Conservation (phyloP, 2,888 invertebrate species). For the Ecdyonurus torrentis region DNA sequence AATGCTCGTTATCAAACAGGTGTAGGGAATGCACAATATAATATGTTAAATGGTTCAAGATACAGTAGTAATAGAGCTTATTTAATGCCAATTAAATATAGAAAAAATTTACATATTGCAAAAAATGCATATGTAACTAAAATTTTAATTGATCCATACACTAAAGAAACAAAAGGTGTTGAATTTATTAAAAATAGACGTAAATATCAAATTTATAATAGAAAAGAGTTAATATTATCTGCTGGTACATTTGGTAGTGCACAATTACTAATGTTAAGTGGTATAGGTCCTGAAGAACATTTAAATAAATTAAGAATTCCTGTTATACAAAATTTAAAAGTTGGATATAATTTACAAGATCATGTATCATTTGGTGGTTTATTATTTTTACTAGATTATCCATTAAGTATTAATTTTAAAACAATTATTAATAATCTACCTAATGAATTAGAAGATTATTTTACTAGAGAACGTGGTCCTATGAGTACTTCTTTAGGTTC, state of each 20-base stretch:
- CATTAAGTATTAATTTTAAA: no score
- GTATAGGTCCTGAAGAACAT: slow-evolving; percentile 44
- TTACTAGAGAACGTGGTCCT: slow-evolving; percentile 29
- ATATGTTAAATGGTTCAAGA: slow-evolving; percentile 12
- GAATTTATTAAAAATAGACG: slow-evolving; percentile 12
- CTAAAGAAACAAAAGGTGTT: slow-evolving; percentile 25
- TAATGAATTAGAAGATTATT: slow-evolving; percentile 21
- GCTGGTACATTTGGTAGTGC: slow-evolving; percentile 14
- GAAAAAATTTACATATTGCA: slow-evolving; percentile 37
- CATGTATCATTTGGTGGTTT: slow-evolving; percentile 57
- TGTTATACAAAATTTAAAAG: slow-evolving; percentile 43
- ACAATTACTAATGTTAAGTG: slow-evolving; percentile 33
- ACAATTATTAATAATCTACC: slow-evolving; percentile 11
- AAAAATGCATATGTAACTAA: slow-evolving; percentile 35
- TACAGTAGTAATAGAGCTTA: slow-evolving; percentile 23
- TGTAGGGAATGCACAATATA: no score
- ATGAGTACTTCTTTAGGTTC: slow-evolving; percentile 36
- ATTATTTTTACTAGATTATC: slow-evolving; percentile 51
- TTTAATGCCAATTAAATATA: slow-evolving; percentile 31
- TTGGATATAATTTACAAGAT: slow-evolving; percentile 69
- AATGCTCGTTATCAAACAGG: no score
- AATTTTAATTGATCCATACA: slow-evolving; percentile 31
- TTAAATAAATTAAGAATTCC: slow-evolving; percentile 38
- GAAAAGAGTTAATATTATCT: slow-evolving; percentile 35
- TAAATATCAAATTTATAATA: slow-evolving; percentile 25